Conservation (phyloP, 2,888 invertebrate species). For the Ectropis crepuscularia region DNA sequence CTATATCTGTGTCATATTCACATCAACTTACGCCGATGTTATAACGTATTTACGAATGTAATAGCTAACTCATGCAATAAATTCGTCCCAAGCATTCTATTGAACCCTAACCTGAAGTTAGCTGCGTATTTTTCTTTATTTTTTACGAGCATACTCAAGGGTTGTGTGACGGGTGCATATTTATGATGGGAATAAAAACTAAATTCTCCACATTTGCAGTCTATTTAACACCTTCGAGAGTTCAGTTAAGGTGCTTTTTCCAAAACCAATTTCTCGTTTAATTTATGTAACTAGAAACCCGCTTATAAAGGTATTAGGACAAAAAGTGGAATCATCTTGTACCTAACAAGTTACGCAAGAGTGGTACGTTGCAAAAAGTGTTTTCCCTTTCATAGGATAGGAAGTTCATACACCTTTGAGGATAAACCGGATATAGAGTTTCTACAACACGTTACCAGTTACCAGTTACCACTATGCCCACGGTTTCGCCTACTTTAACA, state of each 20-base stretch:
- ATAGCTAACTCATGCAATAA: background rate
- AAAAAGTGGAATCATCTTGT: slow-evolving; percentile 66
- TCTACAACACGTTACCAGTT: background rate
- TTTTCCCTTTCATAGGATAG: slow-evolving; percentile 75
- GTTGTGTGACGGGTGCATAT: slow-evolving; percentile 46
- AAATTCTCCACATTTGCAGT: slow-evolving; percentile 11
- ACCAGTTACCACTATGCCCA: background rate
- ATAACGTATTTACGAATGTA: background rate
- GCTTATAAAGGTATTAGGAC: slow-evolving; percentile 62
- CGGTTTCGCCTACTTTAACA: no score
- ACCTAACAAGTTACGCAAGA: slow-evolving; percentile 76
- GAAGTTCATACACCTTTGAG: slow-evolving; percentile 70
- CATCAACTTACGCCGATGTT: no score
- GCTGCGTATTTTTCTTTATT: slow-evolving; percentile 30
- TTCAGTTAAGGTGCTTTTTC: slow-evolving; percentile 21
- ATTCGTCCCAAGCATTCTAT: slow-evolving; percentile 11
- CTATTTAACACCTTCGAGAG: slow-evolving; percentile 10
- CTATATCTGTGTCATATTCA: no score
- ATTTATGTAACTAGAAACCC: slow-evolving; percentile 52
- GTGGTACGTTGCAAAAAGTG: slow-evolving; percentile 67
- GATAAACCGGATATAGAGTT: slow-evolving; percentile 60
- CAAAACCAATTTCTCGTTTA: slow-evolving; percentile 19
- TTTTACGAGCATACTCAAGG: slow-evolving; percentile 39
- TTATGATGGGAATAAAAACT: slow-evolving; percentile 36
- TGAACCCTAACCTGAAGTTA: slow-evolving; percentile 17